A percentile compares a stretch with the other conserved stretches of the same genome.
phyloP scores from a whole-genome alignment of 2,888 invertebrate genomes.

The Sinodicranocentrus sp. region DNA sequence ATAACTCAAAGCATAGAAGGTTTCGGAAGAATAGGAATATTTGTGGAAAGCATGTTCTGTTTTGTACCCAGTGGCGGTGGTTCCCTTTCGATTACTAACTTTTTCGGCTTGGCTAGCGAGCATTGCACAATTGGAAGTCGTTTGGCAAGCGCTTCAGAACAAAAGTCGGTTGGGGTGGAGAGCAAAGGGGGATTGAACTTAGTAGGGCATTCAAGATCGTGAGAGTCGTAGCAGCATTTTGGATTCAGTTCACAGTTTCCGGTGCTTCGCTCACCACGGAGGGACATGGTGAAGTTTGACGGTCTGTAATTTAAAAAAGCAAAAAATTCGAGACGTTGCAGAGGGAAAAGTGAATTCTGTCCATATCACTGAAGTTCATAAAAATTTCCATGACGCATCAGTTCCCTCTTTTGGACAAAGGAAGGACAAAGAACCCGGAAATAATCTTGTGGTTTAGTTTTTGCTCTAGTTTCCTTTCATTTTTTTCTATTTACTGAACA shows the following conservation, averaged over 20 bases:
- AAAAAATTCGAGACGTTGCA: no score
- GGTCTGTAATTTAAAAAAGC: no score
- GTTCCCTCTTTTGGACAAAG: no score
- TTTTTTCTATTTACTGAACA: neutral
- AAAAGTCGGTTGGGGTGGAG: constrained; percentile 49
- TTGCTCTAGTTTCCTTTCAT: neutral
- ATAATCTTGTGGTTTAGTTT: neutral
- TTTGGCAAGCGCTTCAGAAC: constrained; percentile 39
- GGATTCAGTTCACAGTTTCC: constrained; percentile 30
- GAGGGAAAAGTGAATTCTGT: no score
- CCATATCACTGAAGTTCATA: no score
- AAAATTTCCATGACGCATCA: constrained; percentile 53
- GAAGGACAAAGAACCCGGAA: constrained; percentile 44
- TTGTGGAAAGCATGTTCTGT: no score
- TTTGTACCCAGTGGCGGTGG: constrained; percentile 30
- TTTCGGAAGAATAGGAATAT: neutral
- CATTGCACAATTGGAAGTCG: constrained; percentile 52
- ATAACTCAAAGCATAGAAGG: neutral
- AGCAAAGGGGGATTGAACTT: constrained; percentile 55
- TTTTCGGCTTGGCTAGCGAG: constrained; percentile 31
- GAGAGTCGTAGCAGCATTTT: constrained; percentile 43
- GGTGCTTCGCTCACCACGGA: neutral
- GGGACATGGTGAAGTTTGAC: no score
- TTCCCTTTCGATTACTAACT: constrained; percentile 39
- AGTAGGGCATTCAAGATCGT: constrained; percentile 45